Base-by-base conservation (phyloP, 2,113 vertebrate genomes). In the Pelmatolapia mariae region DNA sequence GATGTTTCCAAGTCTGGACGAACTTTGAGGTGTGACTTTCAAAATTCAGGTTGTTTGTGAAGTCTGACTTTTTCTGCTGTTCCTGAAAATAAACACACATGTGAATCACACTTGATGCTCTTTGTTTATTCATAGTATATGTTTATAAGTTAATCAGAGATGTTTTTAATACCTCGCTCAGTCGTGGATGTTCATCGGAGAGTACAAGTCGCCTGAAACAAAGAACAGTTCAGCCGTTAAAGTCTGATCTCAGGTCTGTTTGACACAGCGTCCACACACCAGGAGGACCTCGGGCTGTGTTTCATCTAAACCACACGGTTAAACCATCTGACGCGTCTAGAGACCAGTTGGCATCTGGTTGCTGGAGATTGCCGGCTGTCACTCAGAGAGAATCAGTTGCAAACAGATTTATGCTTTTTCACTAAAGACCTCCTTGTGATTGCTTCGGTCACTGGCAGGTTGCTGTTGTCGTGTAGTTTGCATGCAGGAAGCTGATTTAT, bases 141-240 rank as follows among this genome's bases (percentile, higher is more conserved):
- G 38, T 73, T 45, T 45, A 40, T 6, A 45, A 45, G 22, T 18
- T 71, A 40, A 40, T 40, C 36, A 24, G 33, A n/a, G 8, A 36
- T 9, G 19, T 7, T 29, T 61, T 52, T 53, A 50, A n/a, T 40
- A 59, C 57, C 80, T 86, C 19, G 1, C 3, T 57, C 57, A 29
- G 3, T 57, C 7, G 3, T n/a, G 22, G 4, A 26, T 1, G 8
- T 18, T 83, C 59, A 86, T 29, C 8, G 18, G 11, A 63, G 33
- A 76, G 8, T 90, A 88, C 2, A 76, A 1, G 8, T 47, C 16
- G 2, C 3, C 89, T 90, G 81, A 56, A 89, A 89, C 2, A 7
- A 57, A 16, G 53, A 68, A 24, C 13, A 43, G 15, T 61, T 61
- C 57, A 10, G 5, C 52, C 10, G 8, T 79, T 7, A 29, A 47